Evolutionary conservation across 2,113 vertebrate species (phyloP), one percentile per base, ranked within the genome.

Genomic region (Hemibagrus wyckioides): DNA sequence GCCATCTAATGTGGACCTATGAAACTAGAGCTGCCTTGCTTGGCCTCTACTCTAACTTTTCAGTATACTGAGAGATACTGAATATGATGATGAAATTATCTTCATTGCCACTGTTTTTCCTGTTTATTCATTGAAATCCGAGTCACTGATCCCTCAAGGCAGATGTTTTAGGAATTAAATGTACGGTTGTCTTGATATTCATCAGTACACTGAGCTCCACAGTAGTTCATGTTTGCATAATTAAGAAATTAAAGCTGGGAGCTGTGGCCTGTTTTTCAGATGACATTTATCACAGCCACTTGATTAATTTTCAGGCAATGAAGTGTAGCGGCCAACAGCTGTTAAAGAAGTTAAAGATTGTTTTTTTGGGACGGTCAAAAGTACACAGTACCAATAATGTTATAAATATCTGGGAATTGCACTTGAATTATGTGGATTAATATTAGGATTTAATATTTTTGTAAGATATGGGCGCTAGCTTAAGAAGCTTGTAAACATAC

Each of bases 21-120:
- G 69, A 85, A 81, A 54, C 56, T 15, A 57, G 25, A 81, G 73
- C 85, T n/a, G 86, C 82, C 77, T 86, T 93, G 90, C 89, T 90
- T 90, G 90, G 75, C 83, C 69, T 88, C 89, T 39, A 65, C 67
- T 36, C 83, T 94, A 93, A 93, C 93, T 92, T 94, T 94, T 94
- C 69, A 67, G 83, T 87, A 86, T 79, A 84, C 89, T 84, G 8
- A 48, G 80, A 67, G 83, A 90, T 92, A 89, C 87, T 95, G 94
- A 94, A 96, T 96, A 96, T 95, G 93, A 89, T 96, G 93, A 96
- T 96, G 94, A 94, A 96, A 96, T 96, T 96, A 96, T 92, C 90
- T 90, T 79, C 87, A 89, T 89, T 82, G 91, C 89, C 89, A 87
- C 75, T 1, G 90, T 80, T 54, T 89, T 80, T 80, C 30, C 84